These are phyloP conservation scores for Drosophila dunni DNA, from an alignment of 1,140 invertebrate species.

Conservation along the genomic window DNA sequence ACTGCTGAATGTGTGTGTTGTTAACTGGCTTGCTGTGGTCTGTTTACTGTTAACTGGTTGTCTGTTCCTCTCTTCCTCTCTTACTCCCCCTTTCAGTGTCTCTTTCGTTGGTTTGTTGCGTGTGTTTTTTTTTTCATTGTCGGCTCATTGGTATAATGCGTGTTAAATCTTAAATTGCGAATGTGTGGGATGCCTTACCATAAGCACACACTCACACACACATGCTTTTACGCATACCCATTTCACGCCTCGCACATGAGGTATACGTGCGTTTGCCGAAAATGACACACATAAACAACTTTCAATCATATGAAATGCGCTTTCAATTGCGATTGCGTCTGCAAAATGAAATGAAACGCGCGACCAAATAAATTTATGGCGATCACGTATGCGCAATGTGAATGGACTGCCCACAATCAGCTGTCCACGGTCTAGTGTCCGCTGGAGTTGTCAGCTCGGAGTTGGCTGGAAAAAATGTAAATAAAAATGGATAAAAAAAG, in stretches of 20 bases:
- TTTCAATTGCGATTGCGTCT: slow-evolving; percentile 69
- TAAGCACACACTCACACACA: not conserved
- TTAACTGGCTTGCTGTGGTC: slow-evolving; percentile 8
- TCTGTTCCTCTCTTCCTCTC: not conserved
- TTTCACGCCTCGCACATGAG: slow-evolving; percentile 10
- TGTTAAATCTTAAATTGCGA: slow-evolving; percentile 30
- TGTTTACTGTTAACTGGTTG: slow-evolving; percentile 12
- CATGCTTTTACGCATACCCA: slow-evolving; percentile 8
- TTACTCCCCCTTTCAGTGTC: too few species aligned
- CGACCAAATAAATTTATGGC: slow-evolving; percentile 61
- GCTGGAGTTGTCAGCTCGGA: too few species aligned
- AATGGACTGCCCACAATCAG: not conserved
- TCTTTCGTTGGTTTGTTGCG: slow-evolving; percentile 1
- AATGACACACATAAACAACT: slow-evolving; percentile 60
- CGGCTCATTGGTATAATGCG: slow-evolving; percentile 43
- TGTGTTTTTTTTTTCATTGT: slow-evolving; percentile 31
- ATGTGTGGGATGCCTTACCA: not conserved
- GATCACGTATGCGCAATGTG: slow-evolving; percentile 71
- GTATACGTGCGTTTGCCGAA: slow-evolving; percentile 29
- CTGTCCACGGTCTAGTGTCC: slow-evolving; percentile 8
- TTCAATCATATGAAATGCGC: slow-evolving; percentile 73
- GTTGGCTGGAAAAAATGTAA: too few species aligned
- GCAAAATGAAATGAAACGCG: slow-evolving; percentile 58
- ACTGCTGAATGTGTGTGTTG: not conserved
- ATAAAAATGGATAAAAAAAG: too few species aligned